Evolutionary conservation across 2,113 vertebrate genomes (phyloP).

Genomic region (Actinemys pallida): DNA sequence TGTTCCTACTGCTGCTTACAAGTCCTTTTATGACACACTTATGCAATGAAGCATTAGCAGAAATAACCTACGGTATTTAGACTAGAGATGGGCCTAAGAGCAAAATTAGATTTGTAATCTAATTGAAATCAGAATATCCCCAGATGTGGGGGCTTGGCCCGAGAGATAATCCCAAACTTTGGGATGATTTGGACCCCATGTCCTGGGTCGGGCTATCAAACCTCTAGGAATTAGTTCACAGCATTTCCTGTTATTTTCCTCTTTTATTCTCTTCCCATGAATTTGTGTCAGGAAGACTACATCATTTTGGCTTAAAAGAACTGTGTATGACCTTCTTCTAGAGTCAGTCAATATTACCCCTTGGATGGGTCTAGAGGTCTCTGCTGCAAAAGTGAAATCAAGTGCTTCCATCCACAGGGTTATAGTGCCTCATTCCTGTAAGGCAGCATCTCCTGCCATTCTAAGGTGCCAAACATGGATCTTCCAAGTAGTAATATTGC

Average conservation of each 20-base stretch:
- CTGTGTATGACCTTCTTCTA: not conserved
- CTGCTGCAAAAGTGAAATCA: not conserved
- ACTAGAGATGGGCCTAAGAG: not conserved
- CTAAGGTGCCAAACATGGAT: not conserved
- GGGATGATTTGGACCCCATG: not conserved
- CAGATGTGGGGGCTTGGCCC: not conserved
- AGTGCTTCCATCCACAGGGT: not conserved
- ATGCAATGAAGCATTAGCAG: not conserved
- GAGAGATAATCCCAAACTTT: not conserved
- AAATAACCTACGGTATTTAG: not conserved
- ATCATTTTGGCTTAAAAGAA: not conserved
- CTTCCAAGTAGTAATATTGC: not conserved
- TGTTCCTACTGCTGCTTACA: not conserved
- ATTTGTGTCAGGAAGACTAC: not conserved
- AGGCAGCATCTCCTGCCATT: not conserved
- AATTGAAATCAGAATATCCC: not conserved
- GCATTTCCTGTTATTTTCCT: not conserved
- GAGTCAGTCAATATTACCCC: no score
- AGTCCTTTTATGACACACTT: not conserved
- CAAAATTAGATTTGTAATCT: not conserved
- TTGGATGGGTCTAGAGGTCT: not conserved
- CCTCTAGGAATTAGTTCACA: not conserved
- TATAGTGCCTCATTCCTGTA: no score
- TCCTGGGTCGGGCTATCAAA: not conserved
- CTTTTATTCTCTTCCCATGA: not conserved